phyloP scores from a whole-genome alignment of 2,797 vertebrate genomes.

The Vespertilio murinus region DNA sequence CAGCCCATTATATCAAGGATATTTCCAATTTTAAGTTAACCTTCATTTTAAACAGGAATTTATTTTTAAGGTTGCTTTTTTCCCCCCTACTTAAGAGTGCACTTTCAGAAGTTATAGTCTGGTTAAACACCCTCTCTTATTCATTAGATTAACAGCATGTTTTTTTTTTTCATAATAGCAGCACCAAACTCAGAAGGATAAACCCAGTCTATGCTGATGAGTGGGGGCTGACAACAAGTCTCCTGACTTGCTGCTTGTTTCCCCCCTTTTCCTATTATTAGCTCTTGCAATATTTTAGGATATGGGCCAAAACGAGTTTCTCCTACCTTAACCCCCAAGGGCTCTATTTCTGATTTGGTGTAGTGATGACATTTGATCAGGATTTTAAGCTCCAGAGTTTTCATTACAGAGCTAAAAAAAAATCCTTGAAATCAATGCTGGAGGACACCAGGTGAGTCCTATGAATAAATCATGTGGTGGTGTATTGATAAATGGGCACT shows the following conservation, averaged over 20 bases:
- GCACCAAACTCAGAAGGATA: background rate
- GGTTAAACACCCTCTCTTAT: background rate
- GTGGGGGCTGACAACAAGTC: background rate
- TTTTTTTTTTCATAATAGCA: background rate
- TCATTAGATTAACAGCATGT: background rate
- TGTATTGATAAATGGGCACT: background rate
- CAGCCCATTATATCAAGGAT: background rate
- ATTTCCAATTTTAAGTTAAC: conserved; percentile 12
- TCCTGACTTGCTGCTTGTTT: background rate
- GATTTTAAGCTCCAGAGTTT: conserved; percentile 42
- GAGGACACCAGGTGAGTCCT: background rate
- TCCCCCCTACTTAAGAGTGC: background rate
- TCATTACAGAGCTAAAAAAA: conserved; percentile 38
- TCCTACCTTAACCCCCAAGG: background rate
- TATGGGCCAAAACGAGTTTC: background rate
- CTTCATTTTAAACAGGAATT: background rate
- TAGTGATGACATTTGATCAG: conserved; percentile 44
- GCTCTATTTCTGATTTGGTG: background rate
- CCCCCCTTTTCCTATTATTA: background rate
- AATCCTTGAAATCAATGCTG: conserved; percentile 27
- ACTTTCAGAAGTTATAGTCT: background rate
- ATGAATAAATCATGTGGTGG: conserved; percentile 47
- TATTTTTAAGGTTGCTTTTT: background rate
- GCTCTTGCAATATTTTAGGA: background rate
- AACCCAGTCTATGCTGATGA: background rate